These are phyloP conservation scores for Leptobrachium ailaonicum DNA, from an alignment of 2,113 vertebrate species.

Conservation along the genomic window DNA sequence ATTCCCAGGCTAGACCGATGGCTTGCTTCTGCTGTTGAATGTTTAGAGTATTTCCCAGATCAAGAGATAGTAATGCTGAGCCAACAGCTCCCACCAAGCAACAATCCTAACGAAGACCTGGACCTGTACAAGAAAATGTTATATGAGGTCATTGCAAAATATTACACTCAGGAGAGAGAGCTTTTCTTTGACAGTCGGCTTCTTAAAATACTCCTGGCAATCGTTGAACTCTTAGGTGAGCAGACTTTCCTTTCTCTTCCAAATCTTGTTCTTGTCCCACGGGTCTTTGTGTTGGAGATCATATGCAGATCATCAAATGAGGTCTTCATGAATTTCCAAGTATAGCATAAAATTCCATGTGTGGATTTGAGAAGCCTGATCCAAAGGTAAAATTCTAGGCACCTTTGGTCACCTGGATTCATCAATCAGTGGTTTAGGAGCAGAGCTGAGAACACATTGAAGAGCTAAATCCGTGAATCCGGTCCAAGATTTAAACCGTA, in stretches of 20 bases:
- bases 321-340: no score
- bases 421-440: no score
- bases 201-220: slow-evolving; percentile 71
- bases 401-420: no score
- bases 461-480: no score
- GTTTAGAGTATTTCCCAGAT: slow-evolving; percentile 84
- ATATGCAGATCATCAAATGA: no score
- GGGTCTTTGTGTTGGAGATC: no score
- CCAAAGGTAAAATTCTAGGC: no score
- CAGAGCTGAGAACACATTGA: no score
- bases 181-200: slow-evolving; percentile 73
- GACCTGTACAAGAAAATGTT: slow-evolving; percentile 73
- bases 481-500: no score
- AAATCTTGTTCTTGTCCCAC: no score
- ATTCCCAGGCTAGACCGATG: slow-evolving; percentile 72
- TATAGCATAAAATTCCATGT: no score
- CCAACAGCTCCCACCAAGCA: slow-evolving; percentile 71
- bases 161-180: slow-evolving; percentile 76
- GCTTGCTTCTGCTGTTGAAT: slow-evolving; percentile 77
- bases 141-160: slow-evolving; percentile 79
- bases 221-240: slow-evolving; percentile 79
- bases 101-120: slow-evolving; percentile 45
- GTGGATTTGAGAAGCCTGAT: no score
- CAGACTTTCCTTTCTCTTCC: slow-evolving; percentile 9
- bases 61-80: slow-evolving; percentile 73